Evolutionary conservation across 2,113 vertebrate genomes (phyloP).

Genomic region (Podarcis muralis): DNA sequence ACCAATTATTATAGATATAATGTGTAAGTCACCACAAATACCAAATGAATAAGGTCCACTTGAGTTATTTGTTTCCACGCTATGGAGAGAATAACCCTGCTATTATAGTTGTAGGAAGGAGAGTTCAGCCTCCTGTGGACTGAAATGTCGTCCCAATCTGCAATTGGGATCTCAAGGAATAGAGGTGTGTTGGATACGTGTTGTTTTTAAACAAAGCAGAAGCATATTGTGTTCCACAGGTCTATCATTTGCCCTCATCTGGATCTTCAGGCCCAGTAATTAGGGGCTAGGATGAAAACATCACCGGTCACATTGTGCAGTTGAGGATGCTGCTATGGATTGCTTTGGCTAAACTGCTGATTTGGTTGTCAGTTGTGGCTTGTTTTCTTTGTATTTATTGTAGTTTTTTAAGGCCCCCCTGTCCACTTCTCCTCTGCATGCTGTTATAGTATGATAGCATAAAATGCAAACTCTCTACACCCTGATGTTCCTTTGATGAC

Average conservation of each 20-base stretch:
- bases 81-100: background rate
- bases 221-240: background rate
- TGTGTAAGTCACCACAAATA: background rate
- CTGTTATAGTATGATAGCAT: background rate
- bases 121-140: background rate
- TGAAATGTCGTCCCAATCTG: background rate
- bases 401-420: background rate
- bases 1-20: background rate
- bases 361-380: background rate
- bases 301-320: background rate
- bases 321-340: background rate
- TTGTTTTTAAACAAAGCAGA: background rate
- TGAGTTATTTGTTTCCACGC: background rate
- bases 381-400: background rate
- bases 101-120: background rate
- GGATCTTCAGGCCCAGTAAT: background rate
- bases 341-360: background rate
- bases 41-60: background rate
- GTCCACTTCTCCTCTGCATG: background rate
- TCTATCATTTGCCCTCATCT: background rate
- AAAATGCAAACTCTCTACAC: background rate
- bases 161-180: background rate
- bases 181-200: no score
- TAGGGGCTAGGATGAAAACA: background rate
- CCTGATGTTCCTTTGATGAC: background rate